These are phyloP conservation scores for Tragelaphus oryx DNA, from an alignment of 2,797 vertebrate genomes.

Conservation along the genomic window DNA sequence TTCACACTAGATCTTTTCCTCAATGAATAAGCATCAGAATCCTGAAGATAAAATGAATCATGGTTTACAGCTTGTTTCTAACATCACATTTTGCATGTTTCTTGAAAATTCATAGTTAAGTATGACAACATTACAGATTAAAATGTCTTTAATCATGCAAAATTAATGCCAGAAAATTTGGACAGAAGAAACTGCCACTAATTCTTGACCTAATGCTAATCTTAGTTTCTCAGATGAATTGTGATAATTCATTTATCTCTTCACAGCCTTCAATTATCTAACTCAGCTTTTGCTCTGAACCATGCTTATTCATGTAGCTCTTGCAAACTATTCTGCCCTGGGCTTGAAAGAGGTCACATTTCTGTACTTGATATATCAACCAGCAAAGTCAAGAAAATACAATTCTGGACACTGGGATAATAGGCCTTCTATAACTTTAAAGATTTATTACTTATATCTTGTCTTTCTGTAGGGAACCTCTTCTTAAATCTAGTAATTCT, in stretches of 20 bases:
- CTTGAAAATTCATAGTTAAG: slow-evolving; percentile 9
- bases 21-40: not conserved
- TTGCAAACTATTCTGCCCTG: not conserved
- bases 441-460: not conserved
- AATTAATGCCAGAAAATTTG: slow-evolving; percentile 23
- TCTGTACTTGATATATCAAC: not conserved
- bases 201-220: slow-evolving; percentile 9
- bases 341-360: not conserved
- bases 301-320: not conserved
- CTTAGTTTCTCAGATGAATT: not conserved
- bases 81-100: not conserved
- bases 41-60: not conserved
- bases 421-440: not conserved
- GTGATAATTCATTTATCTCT: not conserved
- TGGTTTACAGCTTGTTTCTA: not conserved
- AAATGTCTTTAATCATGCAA: not conserved
- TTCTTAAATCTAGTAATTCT: not conserved
- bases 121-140: slow-evolving; percentile 38
- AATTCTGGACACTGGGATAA: not conserved
- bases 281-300: not conserved
- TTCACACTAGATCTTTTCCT: not conserved
- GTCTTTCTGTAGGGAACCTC: not conserved
- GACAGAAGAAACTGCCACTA: slow-evolving; percentile 1
- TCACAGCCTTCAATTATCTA: not conserved
- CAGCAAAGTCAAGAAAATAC: not conserved